Percentiles rank a stretch among this genome's conserved stretches.
These are phyloP conservation scores for Zoanthus sociatus DNA, from an alignment of 92 coral and sea anemone genomes.

Conservation along the genomic window DNA sequence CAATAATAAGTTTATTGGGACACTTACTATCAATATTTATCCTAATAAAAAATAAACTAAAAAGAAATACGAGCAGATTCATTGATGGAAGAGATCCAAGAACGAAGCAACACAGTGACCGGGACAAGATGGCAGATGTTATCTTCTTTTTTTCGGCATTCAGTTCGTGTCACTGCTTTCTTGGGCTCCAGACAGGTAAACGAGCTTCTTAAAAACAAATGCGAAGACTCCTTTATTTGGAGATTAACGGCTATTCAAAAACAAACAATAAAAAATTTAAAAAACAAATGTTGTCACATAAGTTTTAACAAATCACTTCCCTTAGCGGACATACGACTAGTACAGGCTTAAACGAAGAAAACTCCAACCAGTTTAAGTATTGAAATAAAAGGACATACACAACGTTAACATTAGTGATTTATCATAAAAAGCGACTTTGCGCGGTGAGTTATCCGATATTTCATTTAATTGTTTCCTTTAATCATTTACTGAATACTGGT, in stretches of 20 bases:
- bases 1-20: conserved; percentile 3
- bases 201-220: conserved; percentile 24
- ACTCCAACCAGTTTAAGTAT: no score
- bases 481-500: no score
- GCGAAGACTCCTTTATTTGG: conserved; percentile 22
- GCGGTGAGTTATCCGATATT: no score
- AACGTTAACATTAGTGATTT: no score
- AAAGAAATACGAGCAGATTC: neutral
- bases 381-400: no score
- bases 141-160: neutral
- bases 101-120: conserved; percentile 2
- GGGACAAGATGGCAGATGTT: neutral
- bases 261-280: neutral
- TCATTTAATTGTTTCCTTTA: no score
- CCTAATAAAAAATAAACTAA: neutral
- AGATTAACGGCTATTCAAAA: conserved; percentile 32
- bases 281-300: conserved; percentile 16
- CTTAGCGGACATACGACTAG: neutral
- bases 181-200: conserved; percentile 2
- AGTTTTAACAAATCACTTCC: neutral
- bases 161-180: neutral
- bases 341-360: neutral
- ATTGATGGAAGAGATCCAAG: neutral
- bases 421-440: no score
- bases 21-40: neutral